Evolutionary conservation across 2,113 vertebrate species (phyloP).

Genomic region (Corvus hawaiiensis): DNA sequence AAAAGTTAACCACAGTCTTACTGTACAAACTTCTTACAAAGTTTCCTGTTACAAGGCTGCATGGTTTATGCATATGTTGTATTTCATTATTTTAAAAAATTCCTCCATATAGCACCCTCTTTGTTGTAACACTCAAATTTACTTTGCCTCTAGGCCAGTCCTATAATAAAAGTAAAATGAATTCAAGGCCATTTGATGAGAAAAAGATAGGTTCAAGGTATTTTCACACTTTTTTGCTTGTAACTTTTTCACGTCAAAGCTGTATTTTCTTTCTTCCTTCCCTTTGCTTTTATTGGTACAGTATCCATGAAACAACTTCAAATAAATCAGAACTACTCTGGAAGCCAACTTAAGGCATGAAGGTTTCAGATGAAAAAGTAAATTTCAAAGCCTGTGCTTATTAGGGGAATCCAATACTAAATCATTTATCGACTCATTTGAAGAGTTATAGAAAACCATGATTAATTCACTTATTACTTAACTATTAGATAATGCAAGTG

Average conservation of each 20-base stretch:
- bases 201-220: conserved; percentile 16
- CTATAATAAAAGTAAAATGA: conserved; percentile 72
- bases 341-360: conserved; percentile 11
- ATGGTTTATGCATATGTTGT: conserved; percentile 69
- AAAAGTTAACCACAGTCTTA: conserved; percentile 68
- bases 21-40: conserved; percentile 50
- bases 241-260: conserved; percentile 36
- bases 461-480: background rate
- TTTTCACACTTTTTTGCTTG: conserved; percentile 48
- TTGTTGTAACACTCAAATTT: conserved; percentile 64
- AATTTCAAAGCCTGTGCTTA: background rate
- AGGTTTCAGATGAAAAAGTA: background rate
- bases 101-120: conserved; percentile 66
- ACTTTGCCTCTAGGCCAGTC: conserved; percentile 61
- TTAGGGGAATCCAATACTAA: background rate
- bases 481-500: background rate
- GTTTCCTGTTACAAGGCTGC: conserved; percentile 72
- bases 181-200: conserved; percentile 58
- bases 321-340: conserved; percentile 27
- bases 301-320: conserved; percentile 35
- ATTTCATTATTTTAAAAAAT: conserved; percentile 69
- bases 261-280: conserved; percentile 36
- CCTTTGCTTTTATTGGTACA: conserved; percentile 46
- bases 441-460: background rate
- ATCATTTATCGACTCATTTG: background rate